Conservation (phyloP, 2,888 invertebrate species). For the Heliconius sara region DNA sequence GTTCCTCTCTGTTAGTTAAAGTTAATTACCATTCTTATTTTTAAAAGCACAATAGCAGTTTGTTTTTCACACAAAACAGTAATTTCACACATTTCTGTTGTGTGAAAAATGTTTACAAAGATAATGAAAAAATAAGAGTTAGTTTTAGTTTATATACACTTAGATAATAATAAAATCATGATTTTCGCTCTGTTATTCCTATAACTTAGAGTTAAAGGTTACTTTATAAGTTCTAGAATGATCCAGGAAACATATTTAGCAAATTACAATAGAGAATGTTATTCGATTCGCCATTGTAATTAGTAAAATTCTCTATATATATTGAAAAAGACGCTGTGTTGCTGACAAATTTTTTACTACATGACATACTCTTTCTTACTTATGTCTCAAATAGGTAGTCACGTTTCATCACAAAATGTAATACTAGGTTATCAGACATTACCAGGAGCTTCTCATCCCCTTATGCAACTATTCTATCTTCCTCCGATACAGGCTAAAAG, state of each 20-base stretch:
- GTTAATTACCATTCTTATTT: not conserved
- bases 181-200: too few relatives aligned
- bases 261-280: too few relatives aligned
- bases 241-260: too few relatives aligned
- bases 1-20: not conserved
- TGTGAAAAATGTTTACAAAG: too few relatives aligned
- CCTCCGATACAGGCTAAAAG: not conserved
- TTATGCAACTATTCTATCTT: not conserved
- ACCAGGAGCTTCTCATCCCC: not conserved
- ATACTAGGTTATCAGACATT: constrained; percentile 10
- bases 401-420: constrained; percentile 19
- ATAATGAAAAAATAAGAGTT: too few relatives aligned
- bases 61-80: not conserved
- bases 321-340: not conserved
- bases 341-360: not conserved
- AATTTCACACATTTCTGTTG: not conserved
- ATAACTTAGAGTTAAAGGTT: too few relatives aligned
- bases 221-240: too few relatives aligned
- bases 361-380: not conserved
- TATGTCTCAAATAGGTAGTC: not conserved
- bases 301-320: too few relatives aligned
- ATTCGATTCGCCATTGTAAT: too few relatives aligned
- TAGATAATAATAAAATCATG: too few relatives aligned
- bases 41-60: not conserved
- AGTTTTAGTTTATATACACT: too few relatives aligned